Percentiles rank a stretch among this genome's conserved stretches.
These are phyloP conservation scores for Polydesmus complanatus DNA, from an alignment of 2,888 invertebrate species.

Conservation along the genomic window DNA sequence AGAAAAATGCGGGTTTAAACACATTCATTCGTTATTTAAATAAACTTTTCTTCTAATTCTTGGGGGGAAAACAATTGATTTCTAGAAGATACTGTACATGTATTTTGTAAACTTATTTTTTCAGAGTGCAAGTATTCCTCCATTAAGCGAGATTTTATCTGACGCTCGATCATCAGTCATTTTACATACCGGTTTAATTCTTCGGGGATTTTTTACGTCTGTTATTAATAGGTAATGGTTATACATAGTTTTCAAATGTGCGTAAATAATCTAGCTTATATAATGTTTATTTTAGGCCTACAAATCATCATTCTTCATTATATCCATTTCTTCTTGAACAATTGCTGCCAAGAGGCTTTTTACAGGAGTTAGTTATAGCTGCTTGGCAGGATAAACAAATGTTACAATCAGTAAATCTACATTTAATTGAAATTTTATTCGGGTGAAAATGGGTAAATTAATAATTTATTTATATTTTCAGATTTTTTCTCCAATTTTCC, in stretches of 20 bases:
- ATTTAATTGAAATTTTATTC: not conserved
- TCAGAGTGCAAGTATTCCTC: constrained; percentile 55
- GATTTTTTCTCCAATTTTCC: constrained; percentile 53
- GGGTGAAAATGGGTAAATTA: not conserved
- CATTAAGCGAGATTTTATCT: constrained; percentile 50
- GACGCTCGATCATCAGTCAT: constrained; percentile 45
- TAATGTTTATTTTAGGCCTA: too few species aligned
- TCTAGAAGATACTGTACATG: not conserved
- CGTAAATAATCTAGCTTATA: constrained; percentile 3
- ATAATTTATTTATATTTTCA: constrained; percentile 15
- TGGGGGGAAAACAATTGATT: too few species aligned
- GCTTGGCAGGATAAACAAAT: constrained; percentile 46
- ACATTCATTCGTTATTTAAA: too few species aligned
- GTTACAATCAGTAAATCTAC: constrained; percentile 36
- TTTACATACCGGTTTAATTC: constrained; percentile 42
- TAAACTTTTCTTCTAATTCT: too few species aligned
- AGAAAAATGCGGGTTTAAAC: too few species aligned
- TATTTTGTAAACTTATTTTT: constrained; percentile 20
- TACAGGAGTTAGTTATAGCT: constrained; percentile 48
- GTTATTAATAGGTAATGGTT: too few species aligned
- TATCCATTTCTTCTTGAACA: constrained; percentile 54
- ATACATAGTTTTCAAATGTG: too few species aligned
- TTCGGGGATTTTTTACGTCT: constrained; percentile 37
- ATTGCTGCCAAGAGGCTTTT: constrained; percentile 56
- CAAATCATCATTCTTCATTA: constrained; percentile 48